These are phyloP conservation scores for Apus apus DNA, from an alignment of 2,113 vertebrate species.

Conservation along the genomic window DNA sequence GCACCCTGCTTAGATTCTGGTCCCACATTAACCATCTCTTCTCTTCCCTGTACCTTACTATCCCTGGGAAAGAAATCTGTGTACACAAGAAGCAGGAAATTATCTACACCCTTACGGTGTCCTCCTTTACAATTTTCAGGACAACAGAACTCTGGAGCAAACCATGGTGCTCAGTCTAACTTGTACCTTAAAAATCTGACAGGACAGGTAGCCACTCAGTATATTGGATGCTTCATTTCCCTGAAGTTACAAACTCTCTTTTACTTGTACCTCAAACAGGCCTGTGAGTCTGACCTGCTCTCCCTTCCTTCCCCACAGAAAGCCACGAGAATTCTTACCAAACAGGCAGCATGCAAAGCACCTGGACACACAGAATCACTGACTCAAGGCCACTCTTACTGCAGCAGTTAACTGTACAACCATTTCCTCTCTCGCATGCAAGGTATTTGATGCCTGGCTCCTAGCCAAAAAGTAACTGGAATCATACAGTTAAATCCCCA, in stretches of 20 bases:
- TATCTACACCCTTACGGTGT: neutral
- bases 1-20: neutral
- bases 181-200: neutral
- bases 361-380: neutral
- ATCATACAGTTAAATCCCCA: neutral
- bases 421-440: neutral
- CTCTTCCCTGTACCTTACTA: neutral
- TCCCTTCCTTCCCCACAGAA: neutral
- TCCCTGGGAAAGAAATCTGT: neutral
- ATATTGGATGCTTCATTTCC: neutral
- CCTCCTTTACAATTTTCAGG: neutral
- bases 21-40: neutral
- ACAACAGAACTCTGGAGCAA: neutral
- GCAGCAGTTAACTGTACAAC: neutral
- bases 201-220: neutral
- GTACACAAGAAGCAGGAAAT: neutral
- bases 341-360: neutral
- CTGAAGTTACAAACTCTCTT: neutral
- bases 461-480: neutral
- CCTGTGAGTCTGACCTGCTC: neutral
- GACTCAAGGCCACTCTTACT: neutral
- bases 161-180: neutral
- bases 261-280: neutral
- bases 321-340: neutral
- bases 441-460: neutral